Percentiles rank a stretch among this genome's conserved stretches.
Conservation (phyloP, 2,113 vertebrate species). For the Glareola pratincola region DNA sequence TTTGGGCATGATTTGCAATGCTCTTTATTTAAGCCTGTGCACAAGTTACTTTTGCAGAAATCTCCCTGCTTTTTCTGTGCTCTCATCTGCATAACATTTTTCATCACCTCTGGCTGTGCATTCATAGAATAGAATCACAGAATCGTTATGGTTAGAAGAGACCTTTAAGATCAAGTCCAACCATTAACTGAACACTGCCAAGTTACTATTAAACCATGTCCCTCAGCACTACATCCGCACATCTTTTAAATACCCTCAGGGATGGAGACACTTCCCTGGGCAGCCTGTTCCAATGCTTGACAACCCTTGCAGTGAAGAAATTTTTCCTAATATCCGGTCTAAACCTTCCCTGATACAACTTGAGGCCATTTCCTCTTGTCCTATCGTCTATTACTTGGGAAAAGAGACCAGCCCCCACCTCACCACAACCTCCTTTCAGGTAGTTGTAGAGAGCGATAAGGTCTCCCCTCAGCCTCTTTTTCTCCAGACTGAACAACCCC, state of each 20-base stretch:
- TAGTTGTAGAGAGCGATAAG: not conserved
- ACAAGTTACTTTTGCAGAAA: not conserved
- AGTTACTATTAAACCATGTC: not conserved
- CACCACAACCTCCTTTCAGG: not conserved
- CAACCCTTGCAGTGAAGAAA: not conserved
- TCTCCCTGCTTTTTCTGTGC: not conserved
- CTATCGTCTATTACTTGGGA: not conserved
- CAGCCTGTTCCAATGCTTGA: not conserved
- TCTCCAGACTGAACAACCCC: not conserved
- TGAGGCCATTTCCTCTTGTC: not conserved
- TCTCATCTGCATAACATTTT: not conserved
- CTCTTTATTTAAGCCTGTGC: conserved; percentile 15
- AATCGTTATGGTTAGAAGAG: not conserved
- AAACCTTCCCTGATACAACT: not conserved
- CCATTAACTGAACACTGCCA: not conserved
- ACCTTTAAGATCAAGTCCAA: not conserved
- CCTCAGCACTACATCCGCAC: not conserved
- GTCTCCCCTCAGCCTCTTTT: not conserved
- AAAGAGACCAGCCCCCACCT: not conserved
- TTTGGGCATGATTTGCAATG: conserved; percentile 5
- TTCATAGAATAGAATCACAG: not conserved
- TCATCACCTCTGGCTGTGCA: not conserved
- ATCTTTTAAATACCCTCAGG: not conserved
- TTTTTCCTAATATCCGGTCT: not conserved
- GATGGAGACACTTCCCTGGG: not conserved